Base-by-base conservation (phyloP, 2,113 vertebrate species). In the Pteruthius melanotis region DNA sequence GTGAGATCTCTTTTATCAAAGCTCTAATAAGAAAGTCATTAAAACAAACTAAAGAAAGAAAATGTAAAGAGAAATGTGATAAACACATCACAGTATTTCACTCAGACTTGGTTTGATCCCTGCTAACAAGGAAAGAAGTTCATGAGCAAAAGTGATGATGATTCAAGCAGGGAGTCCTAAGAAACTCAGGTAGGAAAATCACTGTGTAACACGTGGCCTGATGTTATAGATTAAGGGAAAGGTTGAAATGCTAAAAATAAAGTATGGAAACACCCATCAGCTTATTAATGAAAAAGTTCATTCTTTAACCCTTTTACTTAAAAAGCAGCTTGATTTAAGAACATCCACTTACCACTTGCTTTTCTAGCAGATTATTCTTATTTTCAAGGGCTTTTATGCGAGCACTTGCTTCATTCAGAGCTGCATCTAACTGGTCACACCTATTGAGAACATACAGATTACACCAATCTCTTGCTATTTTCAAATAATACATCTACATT, bases 381-480 rank as follows among this genome's bases (percentile, higher is more conserved):
- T 97, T 98, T 96, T 99, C 99, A 60, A 99, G 98, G 30, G 98
- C 95, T 94, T 98, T 98, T 77, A 99, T 97, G 22, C 76, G 97
- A 83, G 88, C 82, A 37, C 95, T 98, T 53, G 99, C 98, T 91
- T 99, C 98, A 44, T 94, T 98, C 77, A 99, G 95, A 83, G 99
- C 98, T 71, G 95, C 95, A 82, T 99, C 99, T 65, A 99, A 95
- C 3, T 98, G 98, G 60, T 97, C 97, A 95, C 99, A 99, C 91
- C 99, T 99, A 95, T 54, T 86, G 8, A 33, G 27, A 57, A 57
- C 61, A 96, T 0, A 75, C 3, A 95, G 31, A 94, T 77, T 23
- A 87, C 45, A 87, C 81, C 83, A 85, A 76, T 11, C 30, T 63
- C 82, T 78, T 28, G 30, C 37, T 30, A 23, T 15, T 87, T 83